phyloP scores from a whole-genome alignment of 2,113 vertebrate species.

The Morone saxatilis region DNA sequence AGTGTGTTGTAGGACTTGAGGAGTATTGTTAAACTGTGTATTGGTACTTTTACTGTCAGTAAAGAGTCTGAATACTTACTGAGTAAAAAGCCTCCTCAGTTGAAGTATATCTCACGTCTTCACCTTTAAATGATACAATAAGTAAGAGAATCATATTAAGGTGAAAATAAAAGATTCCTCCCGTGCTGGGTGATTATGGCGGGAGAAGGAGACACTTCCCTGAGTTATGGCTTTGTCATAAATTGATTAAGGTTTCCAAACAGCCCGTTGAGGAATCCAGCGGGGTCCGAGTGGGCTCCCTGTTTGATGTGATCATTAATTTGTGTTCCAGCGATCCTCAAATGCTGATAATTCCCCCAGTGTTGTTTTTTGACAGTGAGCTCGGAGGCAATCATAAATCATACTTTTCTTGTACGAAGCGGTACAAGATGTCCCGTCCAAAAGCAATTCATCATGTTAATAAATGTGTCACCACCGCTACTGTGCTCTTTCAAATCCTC shows the following conservation, averaged over 20 bases:
- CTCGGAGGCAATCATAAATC: slow-evolving; percentile 69
- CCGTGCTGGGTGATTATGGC: slow-evolving; percentile 7
- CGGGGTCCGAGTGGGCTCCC: slow-evolving; percentile 26
- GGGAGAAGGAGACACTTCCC: slow-evolving; percentile 1
- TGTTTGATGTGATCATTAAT: slow-evolving; percentile 71
- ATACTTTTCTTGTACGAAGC: slow-evolving; percentile 56
- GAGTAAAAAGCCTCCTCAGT: neutral
- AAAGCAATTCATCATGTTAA: slow-evolving; percentile 74
- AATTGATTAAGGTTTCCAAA: slow-evolving; percentile 69
- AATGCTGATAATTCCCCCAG: slow-evolving; percentile 59
- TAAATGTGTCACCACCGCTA: slow-evolving; percentile 57
- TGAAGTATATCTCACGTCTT: neutral
- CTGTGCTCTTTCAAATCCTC: slow-evolving; percentile 29
- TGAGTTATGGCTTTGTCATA: slow-evolving; percentile 58
- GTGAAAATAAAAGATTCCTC: slow-evolving; percentile 36
- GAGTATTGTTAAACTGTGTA: neutral
- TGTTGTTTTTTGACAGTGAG: slow-evolving; percentile 70
- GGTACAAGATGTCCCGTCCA: slow-evolving; percentile 65
- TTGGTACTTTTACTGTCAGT: neutral
- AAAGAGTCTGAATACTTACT: neutral
- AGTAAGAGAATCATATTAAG: neutral
- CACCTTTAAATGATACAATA: neutral
- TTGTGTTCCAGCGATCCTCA: slow-evolving; percentile 67
- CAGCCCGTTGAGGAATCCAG: slow-evolving; percentile 52
- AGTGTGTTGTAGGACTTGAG: too few relatives aligned